Conservation (phyloP, 2,888 invertebrate genomes). For the Aphrophora alni region DNA sequence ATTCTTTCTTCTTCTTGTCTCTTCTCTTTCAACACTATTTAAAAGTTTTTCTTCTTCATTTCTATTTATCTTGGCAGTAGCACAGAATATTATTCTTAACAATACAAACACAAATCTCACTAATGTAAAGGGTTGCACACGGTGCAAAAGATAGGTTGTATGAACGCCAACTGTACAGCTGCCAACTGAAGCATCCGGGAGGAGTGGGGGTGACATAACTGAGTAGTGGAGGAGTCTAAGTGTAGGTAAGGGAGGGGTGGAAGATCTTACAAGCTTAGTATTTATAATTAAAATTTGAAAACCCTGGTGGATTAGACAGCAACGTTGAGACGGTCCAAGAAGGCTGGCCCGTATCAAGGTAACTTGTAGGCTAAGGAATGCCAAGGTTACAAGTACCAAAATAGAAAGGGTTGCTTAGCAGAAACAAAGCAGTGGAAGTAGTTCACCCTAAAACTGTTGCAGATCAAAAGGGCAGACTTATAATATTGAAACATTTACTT, state of each 20-base stretch:
- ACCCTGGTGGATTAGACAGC: too few relatives aligned
- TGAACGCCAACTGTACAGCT: background rate
- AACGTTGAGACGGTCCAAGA: too few relatives aligned
- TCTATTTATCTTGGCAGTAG: background rate
- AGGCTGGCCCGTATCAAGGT: too few relatives aligned
- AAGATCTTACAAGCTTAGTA: too few relatives aligned
- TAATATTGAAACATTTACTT: too few relatives aligned
- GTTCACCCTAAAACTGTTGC: too few relatives aligned
- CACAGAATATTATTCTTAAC: background rate
- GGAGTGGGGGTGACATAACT: background rate
- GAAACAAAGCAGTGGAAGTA: too few relatives aligned
- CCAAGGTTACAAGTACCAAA: too few relatives aligned
- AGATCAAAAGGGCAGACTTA: too few relatives aligned
- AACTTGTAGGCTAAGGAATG: too few relatives aligned
- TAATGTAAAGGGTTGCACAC: background rate
- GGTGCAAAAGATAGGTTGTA: background rate
- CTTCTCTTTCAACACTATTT: constrained; percentile 2
- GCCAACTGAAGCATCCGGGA: background rate
- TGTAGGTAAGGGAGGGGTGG: background rate
- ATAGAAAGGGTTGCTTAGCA: too few relatives aligned
- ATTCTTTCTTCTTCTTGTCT: background rate
- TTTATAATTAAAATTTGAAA: too few relatives aligned
- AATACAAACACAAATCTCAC: background rate
- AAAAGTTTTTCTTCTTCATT: background rate
- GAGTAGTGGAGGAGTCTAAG: background rate